Evolutionary conservation across 2,888 invertebrate genomes (phyloP).

Genomic region (Diarsia brunnea): DNA sequence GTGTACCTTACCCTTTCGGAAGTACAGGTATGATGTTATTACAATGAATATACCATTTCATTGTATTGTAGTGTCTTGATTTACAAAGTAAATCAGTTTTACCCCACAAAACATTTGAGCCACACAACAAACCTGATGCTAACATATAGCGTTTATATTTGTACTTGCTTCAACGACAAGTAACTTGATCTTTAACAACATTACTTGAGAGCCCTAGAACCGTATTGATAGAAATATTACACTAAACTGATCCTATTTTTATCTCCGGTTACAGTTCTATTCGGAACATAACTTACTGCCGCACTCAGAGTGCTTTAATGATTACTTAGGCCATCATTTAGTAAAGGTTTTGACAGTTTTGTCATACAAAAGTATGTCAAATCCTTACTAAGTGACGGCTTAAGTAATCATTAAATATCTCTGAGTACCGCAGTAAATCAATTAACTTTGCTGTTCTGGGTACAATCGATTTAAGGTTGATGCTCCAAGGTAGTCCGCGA

Average conservation of each 20-base stretch:
- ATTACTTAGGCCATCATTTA: too few relatives aligned
- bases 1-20: too few relatives aligned
- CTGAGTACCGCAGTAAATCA: too few relatives aligned
- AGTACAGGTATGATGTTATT: too few relatives aligned
- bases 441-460: background rate
- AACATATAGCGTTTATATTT: background rate
- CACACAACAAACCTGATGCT: background rate
- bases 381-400: too few relatives aligned
- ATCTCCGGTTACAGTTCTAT: slow-evolving; percentile 2
- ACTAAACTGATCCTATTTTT: slow-evolving; percentile 11
- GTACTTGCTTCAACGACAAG: background rate
- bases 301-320: too few relatives aligned
- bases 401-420: too few relatives aligned
- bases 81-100: background rate
- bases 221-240: slow-evolving; percentile 19
- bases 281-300: background rate
- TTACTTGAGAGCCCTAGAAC: slow-evolving; percentile 6
- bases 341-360: too few relatives aligned
- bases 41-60: too few relatives aligned
- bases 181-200: background rate
- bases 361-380: too few relatives aligned
- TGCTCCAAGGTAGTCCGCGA: too few relatives aligned
- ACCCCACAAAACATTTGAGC: background rate
- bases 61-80: background rate
- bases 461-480: slow-evolving; percentile 1